Conservation (phyloP, 2,888 invertebrate genomes). For the Thelaira solivaga region DNA sequence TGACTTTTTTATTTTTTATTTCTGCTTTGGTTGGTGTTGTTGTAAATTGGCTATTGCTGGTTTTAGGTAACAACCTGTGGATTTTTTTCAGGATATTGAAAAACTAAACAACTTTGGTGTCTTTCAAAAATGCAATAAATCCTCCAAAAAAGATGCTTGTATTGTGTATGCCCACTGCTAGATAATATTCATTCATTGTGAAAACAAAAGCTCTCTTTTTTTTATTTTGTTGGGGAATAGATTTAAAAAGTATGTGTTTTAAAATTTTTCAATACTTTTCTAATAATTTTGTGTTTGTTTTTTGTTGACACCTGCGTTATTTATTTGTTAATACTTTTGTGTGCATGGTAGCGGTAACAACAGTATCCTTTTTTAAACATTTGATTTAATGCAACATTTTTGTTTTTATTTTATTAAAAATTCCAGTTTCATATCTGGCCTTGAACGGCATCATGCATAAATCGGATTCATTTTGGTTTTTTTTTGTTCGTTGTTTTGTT, state of each 20-base stretch:
- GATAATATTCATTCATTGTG: background rate
- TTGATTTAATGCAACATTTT: constrained; percentile 16
- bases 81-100: constrained; percentile 3
- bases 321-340: background rate
- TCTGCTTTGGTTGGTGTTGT: background rate
- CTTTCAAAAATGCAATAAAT: constrained; percentile 9
- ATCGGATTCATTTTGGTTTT: constrained; percentile 5
- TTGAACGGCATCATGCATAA: constrained; percentile 2
- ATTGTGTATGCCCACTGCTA: background rate
- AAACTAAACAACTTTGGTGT: constrained; percentile 2
- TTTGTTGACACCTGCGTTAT: background rate
- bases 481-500: background rate
- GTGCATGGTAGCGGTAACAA: background rate
- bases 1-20: constrained; percentile 10
- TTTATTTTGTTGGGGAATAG: too few species aligned
- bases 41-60: background rate
- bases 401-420: constrained; percentile 1
- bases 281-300: too few species aligned
- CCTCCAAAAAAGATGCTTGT: constrained; percentile 18
- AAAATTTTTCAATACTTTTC: too few species aligned
- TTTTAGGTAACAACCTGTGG: constrained; percentile 7
- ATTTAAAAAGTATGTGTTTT: too few species aligned
- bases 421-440: constrained; percentile 17
- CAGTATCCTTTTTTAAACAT: constrained; percentile 3
- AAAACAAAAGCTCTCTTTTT: too few species aligned